A percentile compares a stretch with the other conserved stretches of the same genome.
Conservation (phyloP, 2,113 vertebrate species). For the Phaetusa simplex region DNA sequence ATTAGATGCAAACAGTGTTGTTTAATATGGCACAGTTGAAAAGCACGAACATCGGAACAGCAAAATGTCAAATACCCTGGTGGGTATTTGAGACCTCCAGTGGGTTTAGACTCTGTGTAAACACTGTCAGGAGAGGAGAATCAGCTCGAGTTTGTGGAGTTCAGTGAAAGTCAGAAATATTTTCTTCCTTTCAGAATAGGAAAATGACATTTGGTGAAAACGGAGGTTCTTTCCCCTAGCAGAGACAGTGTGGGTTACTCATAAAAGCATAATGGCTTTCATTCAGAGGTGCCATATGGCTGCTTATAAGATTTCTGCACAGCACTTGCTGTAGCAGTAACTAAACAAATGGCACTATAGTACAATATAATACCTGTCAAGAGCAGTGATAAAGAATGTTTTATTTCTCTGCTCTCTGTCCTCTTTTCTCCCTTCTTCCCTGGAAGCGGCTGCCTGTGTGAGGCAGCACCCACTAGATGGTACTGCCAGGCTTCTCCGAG, state of each 20-base stretch:
- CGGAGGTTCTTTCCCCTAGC: conserved; percentile 60
- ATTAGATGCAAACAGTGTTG: conserved; percentile 5
- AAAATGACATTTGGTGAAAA: conserved; percentile 69
- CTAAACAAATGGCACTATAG: conserved; percentile 76
- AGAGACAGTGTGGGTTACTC: conserved; percentile 70
- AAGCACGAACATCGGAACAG: neutral
- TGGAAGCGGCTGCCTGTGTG: conserved; percentile 9
- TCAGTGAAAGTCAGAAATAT: conserved; percentile 53
- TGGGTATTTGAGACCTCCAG: conserved; percentile 39
- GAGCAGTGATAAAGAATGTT: conserved; percentile 74
- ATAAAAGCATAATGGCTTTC: conserved; percentile 75
- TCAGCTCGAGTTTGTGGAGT: conserved; percentile 28
- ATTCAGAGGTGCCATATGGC: conserved; percentile 73
- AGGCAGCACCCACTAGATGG: conserved; percentile 61
- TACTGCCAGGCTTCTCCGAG: conserved; percentile 46
- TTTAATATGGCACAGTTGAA: neutral
- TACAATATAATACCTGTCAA: conserved; percentile 77
- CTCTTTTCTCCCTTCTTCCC: conserved; percentile 48
- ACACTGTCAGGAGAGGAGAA: conserved; percentile 22
- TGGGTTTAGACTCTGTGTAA: conserved; percentile 37
- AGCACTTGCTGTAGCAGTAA: conserved; percentile 73
- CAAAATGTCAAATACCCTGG: conserved; percentile 59
- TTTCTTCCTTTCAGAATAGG: conserved; percentile 64
- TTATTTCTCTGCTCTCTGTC: conserved; percentile 72
- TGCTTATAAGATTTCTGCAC: conserved; percentile 72